Conservation (phyloP, 1,140 invertebrate genomes). For the Cydia amplana region DNA sequence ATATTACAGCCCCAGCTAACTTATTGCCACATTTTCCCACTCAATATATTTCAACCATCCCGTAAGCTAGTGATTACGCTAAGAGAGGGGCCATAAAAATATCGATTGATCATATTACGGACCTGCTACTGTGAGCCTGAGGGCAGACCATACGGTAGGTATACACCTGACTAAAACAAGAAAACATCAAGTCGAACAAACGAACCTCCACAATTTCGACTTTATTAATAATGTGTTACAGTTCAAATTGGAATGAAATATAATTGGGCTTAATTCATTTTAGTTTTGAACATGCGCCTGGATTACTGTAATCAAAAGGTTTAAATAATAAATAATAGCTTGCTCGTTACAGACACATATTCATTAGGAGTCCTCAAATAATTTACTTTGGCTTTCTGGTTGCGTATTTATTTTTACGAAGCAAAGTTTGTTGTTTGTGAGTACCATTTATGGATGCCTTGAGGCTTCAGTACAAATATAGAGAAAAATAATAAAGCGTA, state of each 20-base stretch:
- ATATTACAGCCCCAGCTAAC: slow-evolving; percentile 12
- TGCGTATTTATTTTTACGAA: background rate
- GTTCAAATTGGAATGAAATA: background rate
- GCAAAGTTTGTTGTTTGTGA: background rate
- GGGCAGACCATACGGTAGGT: slow-evolving; percentile 8
- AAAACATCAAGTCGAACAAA: background rate
- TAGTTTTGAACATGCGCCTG: background rate
- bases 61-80: slow-evolving; percentile 26
- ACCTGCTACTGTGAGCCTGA: slow-evolving; percentile 20
- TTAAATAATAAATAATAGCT: slow-evolving; percentile 13
- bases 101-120: slow-evolving; percentile 29
- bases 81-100: slow-evolving; percentile 30
- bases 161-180: background rate
- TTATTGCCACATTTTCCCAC: slow-evolving; percentile 32
- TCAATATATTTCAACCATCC: slow-evolving; percentile 28
- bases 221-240: background rate
- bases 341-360: slow-evolving; percentile 13
- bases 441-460: background rate
- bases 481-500: background rate
- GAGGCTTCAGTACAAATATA: background rate
- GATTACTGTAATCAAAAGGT: slow-evolving; percentile 14
- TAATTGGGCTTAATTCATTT: background rate
- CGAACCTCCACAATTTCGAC: background rate
- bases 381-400: slow-evolving; percentile 3
- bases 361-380: slow-evolving; percentile 19